Evolutionary conservation across 1,140 invertebrate genomes (phyloP).

Genomic region (Patella vulgata): DNA sequence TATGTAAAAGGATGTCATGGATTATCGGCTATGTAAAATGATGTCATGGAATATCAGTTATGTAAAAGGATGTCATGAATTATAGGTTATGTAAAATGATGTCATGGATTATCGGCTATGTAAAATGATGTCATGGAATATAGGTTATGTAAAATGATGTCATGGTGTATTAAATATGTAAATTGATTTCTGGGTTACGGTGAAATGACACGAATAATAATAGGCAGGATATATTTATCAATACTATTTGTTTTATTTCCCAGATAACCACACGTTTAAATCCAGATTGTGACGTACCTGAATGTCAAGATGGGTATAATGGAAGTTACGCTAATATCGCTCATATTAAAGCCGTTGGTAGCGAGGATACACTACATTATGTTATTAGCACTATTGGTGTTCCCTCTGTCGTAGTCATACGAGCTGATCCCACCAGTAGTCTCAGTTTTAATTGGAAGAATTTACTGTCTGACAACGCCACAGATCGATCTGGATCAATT

Average conservation of each 20-base stretch:
- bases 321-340: constrained; percentile 29
- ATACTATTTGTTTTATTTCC: constrained; percentile 11
- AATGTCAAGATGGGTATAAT: constrained; percentile 22
- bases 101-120: no score
- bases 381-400: constrained; percentile 35
- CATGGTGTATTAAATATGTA: no score
- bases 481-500: constrained; percentile 22
- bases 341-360: constrained; percentile 34
- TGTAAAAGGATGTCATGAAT: no score
- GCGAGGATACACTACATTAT: constrained; percentile 40
- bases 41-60: no score
- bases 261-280: constrained; percentile 22
- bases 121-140: no score
- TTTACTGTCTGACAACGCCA: constrained; percentile 24
- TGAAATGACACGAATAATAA: no score
- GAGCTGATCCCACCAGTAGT: background rate
- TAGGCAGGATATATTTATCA: no score
- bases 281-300: constrained; percentile 26
- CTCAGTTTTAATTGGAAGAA: constrained; percentile 37
- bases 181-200: no score
- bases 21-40: no score
- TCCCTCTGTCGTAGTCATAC: constrained; percentile 32
- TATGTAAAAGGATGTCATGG: no score
- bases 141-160: no score
- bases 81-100: no score